These are phyloP conservation scores for Megatriorchis doriae DNA, from an alignment of 2,113 vertebrate genomes.

Conservation along the genomic window DNA sequence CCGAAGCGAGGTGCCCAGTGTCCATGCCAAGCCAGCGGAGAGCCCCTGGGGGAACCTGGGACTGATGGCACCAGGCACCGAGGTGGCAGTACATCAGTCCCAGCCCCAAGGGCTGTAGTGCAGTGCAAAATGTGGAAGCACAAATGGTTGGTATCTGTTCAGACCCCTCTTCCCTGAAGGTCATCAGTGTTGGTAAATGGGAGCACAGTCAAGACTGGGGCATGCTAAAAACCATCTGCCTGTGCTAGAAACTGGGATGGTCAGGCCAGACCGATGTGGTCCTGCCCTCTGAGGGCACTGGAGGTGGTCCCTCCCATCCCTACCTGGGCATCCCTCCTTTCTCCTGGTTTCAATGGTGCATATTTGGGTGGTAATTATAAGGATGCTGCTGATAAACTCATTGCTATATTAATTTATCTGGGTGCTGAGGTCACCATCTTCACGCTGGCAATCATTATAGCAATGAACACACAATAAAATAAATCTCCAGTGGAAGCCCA, in stretches of 20 bases:
- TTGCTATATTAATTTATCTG: not conserved
- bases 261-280: not conserved
- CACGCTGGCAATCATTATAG: not conserved
- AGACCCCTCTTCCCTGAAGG: not conserved
- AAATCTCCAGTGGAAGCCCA: not conserved
- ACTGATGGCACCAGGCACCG: not conserved
- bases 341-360: not conserved
- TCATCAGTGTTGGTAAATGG: not conserved
- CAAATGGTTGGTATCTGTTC: not conserved
- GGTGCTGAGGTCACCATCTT: not conserved
- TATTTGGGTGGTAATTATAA: not conserved
- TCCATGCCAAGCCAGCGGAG: not conserved
- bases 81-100: rapidly evolving
- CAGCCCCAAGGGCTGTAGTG: not conserved
- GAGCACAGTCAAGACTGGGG: not conserved
- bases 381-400: not conserved
- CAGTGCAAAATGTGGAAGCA: not conserved
- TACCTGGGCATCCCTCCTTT: not conserved
- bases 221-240: not conserved
- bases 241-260: not conserved
- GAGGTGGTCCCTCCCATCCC: not conserved
- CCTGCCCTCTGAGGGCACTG: not conserved
- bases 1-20: rapidly evolving
- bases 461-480: not conserved
- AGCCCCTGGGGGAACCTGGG: not conserved